Percentiles rank a stretch among this genome's conserved stretches.
These are phyloP conservation scores for Geodia barretti DNA, from an alignment of 37 sponge, comb jelly and placozoan species.

Conservation along the genomic window DNA sequence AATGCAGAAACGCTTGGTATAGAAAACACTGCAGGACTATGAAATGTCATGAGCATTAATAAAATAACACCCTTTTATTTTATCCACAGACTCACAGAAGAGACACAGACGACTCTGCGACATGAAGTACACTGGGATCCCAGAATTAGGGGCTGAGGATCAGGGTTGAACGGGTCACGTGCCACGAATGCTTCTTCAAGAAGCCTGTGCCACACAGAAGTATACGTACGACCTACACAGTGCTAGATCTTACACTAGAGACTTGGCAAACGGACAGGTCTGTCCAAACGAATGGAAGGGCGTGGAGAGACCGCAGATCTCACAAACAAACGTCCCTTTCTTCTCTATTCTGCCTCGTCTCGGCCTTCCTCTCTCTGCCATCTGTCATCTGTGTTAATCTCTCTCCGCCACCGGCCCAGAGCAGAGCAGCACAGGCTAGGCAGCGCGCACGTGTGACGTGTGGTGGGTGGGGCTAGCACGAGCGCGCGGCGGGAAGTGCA, in stretches of 20 bases:
- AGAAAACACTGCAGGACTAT: conserved; percentile 79
- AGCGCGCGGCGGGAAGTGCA: neutral
- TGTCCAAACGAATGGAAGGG: conserved; percentile 60
- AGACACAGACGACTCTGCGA: conserved; percentile 61
- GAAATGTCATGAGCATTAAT: neutral
- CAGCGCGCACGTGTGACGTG: neutral
- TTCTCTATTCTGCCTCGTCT: conserved; percentile 20
- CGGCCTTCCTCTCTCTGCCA: neutral
- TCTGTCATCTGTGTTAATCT: no score
- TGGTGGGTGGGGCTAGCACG: neutral
- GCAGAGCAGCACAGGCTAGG: neutral
- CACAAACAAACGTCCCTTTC: conserved; percentile 55
- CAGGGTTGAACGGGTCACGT: conserved; percentile 68
- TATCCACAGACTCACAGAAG: conserved; percentile 24
- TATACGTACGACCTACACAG: neutral
- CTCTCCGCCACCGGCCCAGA: no score
- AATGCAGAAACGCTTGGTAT: conserved; percentile 76
- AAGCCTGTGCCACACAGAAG: conserved; percentile 19
- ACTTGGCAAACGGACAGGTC: conserved; percentile 37
- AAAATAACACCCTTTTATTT: neutral
- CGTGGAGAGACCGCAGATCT: conserved; percentile 45
- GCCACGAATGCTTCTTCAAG: conserved; percentile 72
- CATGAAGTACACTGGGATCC: conserved; percentile 70
- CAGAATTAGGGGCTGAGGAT: conserved; percentile 57
- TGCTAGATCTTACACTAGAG: conserved; percentile 53